A percentile compares a stretch with the other conserved stretches of the same genome.
These are phyloP conservation scores for Galeruca laticollis DNA, from an alignment of 2,888 invertebrate genomes.

Conservation along the genomic window DNA sequence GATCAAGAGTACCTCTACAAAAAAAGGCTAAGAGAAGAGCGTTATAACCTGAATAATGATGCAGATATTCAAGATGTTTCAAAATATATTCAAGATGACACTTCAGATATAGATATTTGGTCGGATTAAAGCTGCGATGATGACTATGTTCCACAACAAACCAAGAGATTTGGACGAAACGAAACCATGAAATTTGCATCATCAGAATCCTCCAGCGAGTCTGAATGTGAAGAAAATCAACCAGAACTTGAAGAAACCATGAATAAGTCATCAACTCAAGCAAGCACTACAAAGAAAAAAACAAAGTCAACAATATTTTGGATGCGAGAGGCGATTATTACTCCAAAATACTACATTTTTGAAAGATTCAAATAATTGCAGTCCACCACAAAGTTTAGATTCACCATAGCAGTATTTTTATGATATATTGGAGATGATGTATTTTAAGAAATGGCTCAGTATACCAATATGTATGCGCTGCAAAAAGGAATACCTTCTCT, in stretches of 20 bases:
- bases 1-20: neutral
- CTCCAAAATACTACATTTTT: neutral
- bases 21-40: neutral
- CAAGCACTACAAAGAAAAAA: too few species aligned
- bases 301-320: too few species aligned
- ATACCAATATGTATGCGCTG: too few species aligned
- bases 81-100: too few species aligned
- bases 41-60: slow-evolving; percentile 1
- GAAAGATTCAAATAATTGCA: neutral
- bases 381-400: neutral
- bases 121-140: too few species aligned
- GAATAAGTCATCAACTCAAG: too few species aligned
- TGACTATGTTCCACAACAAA: neutral
- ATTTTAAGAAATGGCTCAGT: neutral
- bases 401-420: neutral
- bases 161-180: neutral
- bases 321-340: too few species aligned
- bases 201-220: slow-evolving; percentile 2
- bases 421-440: neutral
- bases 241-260: too few species aligned
- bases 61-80: too few species aligned
- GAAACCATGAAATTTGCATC: neutral
- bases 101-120: too few species aligned
- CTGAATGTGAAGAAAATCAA: neutral
- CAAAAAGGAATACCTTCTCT: too few species aligned